phyloP scores from a whole-genome alignment of 2,888 invertebrate genomes.

The Allophyes oxyacanthae region DNA sequence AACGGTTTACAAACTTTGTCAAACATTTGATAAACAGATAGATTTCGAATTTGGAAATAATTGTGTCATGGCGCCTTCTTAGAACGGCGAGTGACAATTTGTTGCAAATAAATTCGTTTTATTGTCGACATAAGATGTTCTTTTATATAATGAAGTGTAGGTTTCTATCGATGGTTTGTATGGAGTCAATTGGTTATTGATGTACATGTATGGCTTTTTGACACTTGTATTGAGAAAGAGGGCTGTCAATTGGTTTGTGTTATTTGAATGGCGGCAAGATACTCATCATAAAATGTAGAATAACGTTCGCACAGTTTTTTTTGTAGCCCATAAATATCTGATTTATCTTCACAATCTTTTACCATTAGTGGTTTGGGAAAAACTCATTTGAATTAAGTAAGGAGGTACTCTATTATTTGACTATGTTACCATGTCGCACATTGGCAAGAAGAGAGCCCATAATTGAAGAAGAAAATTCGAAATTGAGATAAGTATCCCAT shows the following conservation, averaged over 20 bases:
- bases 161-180: constrained; percentile 42
- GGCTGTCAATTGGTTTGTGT: constrained; percentile 34
- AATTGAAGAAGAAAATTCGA: too few relatives aligned
- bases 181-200: constrained; percentile 52
- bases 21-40: constrained; percentile 57
- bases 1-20: constrained; percentile 2
- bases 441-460: too few relatives aligned
- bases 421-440: too few relatives aligned
- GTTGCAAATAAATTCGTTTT: constrained; percentile 76
- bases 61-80: constrained; percentile 77
- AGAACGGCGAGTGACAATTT: constrained; percentile 79
- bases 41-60: constrained; percentile 71
- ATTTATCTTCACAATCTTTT: not conserved
- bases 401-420: too few relatives aligned
- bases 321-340: not conserved
- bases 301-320: constrained; percentile 18
- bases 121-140: constrained; percentile 42
- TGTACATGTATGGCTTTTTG: constrained; percentile 37
- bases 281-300: constrained; percentile 10
- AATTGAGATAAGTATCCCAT: too few relatives aligned
- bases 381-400: too few relatives aligned
- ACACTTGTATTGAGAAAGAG: constrained; percentile 32
- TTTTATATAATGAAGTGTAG: constrained; percentile 44
- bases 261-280: constrained; percentile 24
- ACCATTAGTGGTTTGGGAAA: too few relatives aligned